A percentile compares a stretch with the other conserved stretches of the same genome.
phyloP scores from a whole-genome alignment of 2,797 vertebrate genomes.

The Lerista edwardsae region DNA sequence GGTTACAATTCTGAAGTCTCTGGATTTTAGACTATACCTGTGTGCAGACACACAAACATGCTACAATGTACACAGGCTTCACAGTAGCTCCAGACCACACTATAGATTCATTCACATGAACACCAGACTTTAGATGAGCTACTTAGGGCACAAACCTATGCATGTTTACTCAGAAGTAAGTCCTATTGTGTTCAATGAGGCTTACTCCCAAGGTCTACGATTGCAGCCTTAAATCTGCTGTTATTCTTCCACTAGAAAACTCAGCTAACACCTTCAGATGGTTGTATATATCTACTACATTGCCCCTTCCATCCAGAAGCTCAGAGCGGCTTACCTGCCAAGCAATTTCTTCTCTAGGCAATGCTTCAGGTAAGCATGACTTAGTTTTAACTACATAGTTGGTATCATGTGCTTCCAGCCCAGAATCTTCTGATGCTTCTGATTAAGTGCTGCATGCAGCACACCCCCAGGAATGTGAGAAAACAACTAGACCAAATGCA shows the following conservation, averaged over 20 bases:
- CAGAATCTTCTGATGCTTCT: background rate
- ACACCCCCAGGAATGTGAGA: background rate
- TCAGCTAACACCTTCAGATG: too few species aligned
- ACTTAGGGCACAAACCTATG: too few species aligned
- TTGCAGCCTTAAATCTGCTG: background rate
- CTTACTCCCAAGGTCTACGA: too few species aligned
- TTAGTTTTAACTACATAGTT: background rate
- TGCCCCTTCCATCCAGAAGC: background rate
- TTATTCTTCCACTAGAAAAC: background rate
- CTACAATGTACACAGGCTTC: background rate
- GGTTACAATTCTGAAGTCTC: background rate
- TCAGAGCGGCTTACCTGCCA: too few species aligned
- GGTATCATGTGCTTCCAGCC: background rate
- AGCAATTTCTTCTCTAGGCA: background rate
- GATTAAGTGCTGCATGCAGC: background rate
- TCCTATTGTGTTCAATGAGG: too few species aligned
- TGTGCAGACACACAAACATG: background rate
- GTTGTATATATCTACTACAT: background rate
- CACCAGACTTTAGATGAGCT: too few species aligned
- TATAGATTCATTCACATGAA: background rate
- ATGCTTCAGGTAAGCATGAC: background rate
- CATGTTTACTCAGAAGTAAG: too few species aligned
- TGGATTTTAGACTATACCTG: background rate
- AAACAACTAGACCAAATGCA: background rate
- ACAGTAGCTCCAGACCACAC: background rate